Base-by-base conservation (phyloP, 2,797 vertebrate species). In the Helostoma temminkii region DNA sequence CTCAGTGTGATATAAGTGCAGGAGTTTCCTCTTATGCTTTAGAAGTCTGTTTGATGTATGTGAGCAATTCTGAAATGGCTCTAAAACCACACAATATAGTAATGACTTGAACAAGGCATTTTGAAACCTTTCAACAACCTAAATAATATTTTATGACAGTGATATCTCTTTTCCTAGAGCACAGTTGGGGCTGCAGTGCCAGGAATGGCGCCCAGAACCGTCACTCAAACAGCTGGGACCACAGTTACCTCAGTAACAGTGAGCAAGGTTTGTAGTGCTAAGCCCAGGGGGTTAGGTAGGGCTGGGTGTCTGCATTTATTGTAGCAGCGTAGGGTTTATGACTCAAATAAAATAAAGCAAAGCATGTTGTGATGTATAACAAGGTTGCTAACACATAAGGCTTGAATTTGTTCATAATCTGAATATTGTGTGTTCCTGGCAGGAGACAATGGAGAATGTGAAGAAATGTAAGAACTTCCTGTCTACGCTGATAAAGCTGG, bases 371-470 rank as follows among this genome's bases (percentile, higher is more conserved):
- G 1, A 4, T 47, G 8, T 14, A 22, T n/a, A 37, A 12, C 2
- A 1, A 34, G 5, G 2, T 19, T 32, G 53, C 42, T 32, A 22
- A 61, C 12, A 46, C n/a, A n/a, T n/a, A n/a, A n/a, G n/a, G n/a
- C n/a, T n/a, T n/a, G n/a, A 55, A 26, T 21, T 3, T 37, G 14
- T 47, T n/a, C 4, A 19, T 45, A 47, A 22, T 80, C 55, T 75
- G 4, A 66, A 42, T 54, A 22, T 24, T 71, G 1, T 80, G 37
- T 77, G 19, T 69, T 70, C 71, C 53, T 63, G 15, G 6, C 75
- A 99, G 98, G 98, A 99, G 92, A 98, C 96, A 2, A 95, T 99
- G 95, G 98, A 99, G 92, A 99, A 99, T 90, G 98, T 99, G 92
- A 99, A 98, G 92, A 99, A 99, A 89, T 99, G 98, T 88, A 97